Percentiles rank a stretch among this genome's conserved stretches.
These are phyloP conservation scores for Drosophila pallidifrons DNA, from an alignment of 1,140 invertebrate genomes.

Conservation along the genomic window DNA sequence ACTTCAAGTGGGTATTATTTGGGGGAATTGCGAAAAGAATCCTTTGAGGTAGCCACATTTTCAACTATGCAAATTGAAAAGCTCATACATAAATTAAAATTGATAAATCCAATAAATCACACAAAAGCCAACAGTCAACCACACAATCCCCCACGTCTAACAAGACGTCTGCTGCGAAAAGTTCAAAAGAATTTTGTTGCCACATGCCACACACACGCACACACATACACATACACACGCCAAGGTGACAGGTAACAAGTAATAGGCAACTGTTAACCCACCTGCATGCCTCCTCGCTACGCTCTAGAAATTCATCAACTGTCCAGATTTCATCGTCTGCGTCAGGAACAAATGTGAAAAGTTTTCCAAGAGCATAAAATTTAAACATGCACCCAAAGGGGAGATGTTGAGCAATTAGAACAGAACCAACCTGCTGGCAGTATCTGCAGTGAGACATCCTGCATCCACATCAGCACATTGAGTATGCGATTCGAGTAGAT, in stretches of 20 bases:
- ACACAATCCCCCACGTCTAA: conserved; percentile 18
- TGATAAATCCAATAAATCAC: conserved; percentile 73
- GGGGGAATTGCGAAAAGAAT: background rate
- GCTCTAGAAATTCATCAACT: conserved; percentile 94
- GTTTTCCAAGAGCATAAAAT: conserved; percentile 60
- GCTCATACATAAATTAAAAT: conserved; percentile 54
- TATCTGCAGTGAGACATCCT: conserved; percentile 91
- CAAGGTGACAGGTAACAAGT: conserved; percentile 27
- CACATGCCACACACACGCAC: conserved; percentile 48
- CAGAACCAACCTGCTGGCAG: conserved; percentile 87
- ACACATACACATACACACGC: background rate
- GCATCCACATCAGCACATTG: conserved; percentile 94
- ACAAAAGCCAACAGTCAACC: conserved; percentile 42
- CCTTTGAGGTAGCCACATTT: conserved; percentile 7
- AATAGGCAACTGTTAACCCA: conserved; percentile 72
- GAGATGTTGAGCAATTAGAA: conserved; percentile 32
- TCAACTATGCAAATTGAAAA: conserved; percentile 45
- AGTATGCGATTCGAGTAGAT: conserved; percentile 96
- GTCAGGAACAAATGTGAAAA: conserved; percentile 73
- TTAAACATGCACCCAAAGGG: conserved; percentile 35
- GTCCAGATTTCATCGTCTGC: conserved; percentile 92
- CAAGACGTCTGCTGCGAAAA: conserved; percentile 29
- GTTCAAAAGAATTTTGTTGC: conserved; percentile 65
- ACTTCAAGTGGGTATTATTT: background rate
- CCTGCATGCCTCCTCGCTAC: conserved; percentile 91